phyloP scores from a whole-genome alignment of 2,113 vertebrate genomes.

The Dicrurus megarhynchus region DNA sequence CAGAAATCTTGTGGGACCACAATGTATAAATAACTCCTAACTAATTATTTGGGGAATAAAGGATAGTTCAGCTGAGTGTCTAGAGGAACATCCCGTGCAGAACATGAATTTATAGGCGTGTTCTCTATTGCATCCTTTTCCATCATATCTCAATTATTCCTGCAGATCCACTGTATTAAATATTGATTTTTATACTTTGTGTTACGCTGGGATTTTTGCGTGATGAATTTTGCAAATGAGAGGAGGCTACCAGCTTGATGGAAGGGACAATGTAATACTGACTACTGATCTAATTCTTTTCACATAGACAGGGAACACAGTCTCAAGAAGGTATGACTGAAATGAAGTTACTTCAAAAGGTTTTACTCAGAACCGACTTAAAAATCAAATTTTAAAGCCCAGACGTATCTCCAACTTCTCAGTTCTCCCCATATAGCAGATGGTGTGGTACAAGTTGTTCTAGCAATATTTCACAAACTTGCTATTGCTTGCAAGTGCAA shows the following conservation, averaged over 20 bases:
- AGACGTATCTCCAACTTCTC: slow-evolving; percentile 2
- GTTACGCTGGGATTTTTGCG: background rate
- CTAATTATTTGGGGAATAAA: slow-evolving; percentile 49
- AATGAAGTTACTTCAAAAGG: background rate
- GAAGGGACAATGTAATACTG: background rate
- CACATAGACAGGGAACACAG: background rate
- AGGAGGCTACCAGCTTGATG: background rate
- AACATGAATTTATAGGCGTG: background rate
- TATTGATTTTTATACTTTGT: background rate
- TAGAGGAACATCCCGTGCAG: background rate
- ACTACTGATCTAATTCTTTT: background rate
- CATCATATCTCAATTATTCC: background rate
- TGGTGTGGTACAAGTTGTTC: slow-evolving; percentile 61
- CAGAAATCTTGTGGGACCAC: slow-evolving; percentile 34
- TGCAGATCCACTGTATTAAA: background rate
- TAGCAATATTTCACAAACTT: slow-evolving; percentile 61
- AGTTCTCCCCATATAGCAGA: slow-evolving; percentile 36
- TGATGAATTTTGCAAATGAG: background rate
- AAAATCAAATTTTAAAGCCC: background rate
- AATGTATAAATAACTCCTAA: slow-evolving; percentile 51
- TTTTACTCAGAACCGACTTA: background rate
- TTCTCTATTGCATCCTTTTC: background rate
- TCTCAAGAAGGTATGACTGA: background rate
- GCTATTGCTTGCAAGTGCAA: slow-evolving; percentile 13
- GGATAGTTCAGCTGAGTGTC: background rate